Conservation (phyloP, 2,888 invertebrate species). For the Nymphalis c-album region DNA sequence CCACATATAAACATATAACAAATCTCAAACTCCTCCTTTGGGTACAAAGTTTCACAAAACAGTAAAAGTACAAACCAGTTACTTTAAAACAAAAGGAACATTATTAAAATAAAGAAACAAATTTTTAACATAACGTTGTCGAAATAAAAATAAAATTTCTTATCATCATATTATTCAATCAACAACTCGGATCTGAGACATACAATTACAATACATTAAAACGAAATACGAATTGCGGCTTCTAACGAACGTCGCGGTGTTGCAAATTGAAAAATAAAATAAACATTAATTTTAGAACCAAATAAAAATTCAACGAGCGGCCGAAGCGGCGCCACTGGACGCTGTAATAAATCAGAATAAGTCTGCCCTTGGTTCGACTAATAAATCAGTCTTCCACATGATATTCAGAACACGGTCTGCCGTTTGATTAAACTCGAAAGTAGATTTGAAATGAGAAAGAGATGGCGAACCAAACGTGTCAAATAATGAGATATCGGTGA, state of each 20-base stretch:
- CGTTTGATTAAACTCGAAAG: constrained; percentile 18
- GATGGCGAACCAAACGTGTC: constrained; percentile 30
- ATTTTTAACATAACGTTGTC: background rate
- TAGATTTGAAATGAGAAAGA: constrained; percentile 23
- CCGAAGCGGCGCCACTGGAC: constrained; percentile 52
- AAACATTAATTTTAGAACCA: constrained; percentile 50
- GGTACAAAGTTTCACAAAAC: too few relatives aligned
- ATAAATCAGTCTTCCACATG: constrained; percentile 30
- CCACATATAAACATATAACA: too few relatives aligned
- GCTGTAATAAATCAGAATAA: constrained; percentile 41
- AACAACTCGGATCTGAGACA: constrained; percentile 24
- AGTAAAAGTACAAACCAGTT: too few relatives aligned
- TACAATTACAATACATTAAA: constrained; percentile 38
- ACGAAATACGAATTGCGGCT: constrained; percentile 24
- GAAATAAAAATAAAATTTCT: constrained; percentile 10
- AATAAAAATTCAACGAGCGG: constrained; percentile 48
- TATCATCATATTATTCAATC: constrained; percentile 13
- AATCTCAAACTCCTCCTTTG: too few relatives aligned
- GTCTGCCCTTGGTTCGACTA: constrained; percentile 19
- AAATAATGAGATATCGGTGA: constrained; percentile 42
- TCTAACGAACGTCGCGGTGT: constrained; percentile 33
- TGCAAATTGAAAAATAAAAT: constrained; percentile 46
- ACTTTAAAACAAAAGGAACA: too few relatives aligned
- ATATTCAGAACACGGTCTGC: constrained; percentile 6
- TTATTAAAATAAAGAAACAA: background rate